Evolutionary conservation across 2,797 vertebrate genomes (phyloP).

Genomic region (Pogonophryne albipinna): DNA sequence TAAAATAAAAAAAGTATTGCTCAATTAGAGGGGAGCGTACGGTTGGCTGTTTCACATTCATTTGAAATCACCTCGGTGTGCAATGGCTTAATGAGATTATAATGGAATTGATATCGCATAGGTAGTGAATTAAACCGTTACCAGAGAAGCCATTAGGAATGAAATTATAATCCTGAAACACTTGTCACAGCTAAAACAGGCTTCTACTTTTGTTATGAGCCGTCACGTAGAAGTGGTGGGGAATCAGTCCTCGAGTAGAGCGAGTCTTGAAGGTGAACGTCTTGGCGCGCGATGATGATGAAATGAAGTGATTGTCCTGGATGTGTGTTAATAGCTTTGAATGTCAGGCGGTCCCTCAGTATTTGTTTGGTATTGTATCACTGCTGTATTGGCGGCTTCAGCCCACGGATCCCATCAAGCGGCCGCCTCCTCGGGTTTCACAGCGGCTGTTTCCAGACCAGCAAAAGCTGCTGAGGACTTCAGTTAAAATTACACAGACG

Average conservation of each 20-base stretch:
- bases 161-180: constrained; percentile 78
- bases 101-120: constrained; percentile 83
- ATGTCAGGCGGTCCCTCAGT: constrained; percentile 57
- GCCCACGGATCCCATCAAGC: constrained; percentile 55
- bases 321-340: constrained; percentile 48
- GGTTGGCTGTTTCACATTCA: constrained; percentile 77
- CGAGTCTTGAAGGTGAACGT: constrained; percentile 47
- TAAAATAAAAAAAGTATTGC: constrained; percentile 85
- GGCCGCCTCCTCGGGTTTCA: constrained; percentile 71
- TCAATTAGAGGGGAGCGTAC: constrained; percentile 80
- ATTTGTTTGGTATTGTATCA: constrained; percentile 68
- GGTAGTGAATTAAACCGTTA: constrained; percentile 84
- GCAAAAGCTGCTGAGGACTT: constrained; percentile 79
- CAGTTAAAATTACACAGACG: constrained; percentile 78
- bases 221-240: constrained; percentile 41
- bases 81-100: constrained; percentile 84
- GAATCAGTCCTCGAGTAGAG: constrained; percentile 17
- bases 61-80: constrained; percentile 79
- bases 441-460: constrained; percentile 57
- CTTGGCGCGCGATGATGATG: background rate
- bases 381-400: constrained; percentile 54
- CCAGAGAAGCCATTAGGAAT: constrained; percentile 80
- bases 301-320: constrained; percentile 31
- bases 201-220: constrained; percentile 74
- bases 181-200: constrained; percentile 78